Percentiles rank a stretch among this genome's conserved stretches.
Evolutionary conservation across 2,113 vertebrate species (phyloP).

Genomic region (Chascanopsetta lugubris): DNA sequence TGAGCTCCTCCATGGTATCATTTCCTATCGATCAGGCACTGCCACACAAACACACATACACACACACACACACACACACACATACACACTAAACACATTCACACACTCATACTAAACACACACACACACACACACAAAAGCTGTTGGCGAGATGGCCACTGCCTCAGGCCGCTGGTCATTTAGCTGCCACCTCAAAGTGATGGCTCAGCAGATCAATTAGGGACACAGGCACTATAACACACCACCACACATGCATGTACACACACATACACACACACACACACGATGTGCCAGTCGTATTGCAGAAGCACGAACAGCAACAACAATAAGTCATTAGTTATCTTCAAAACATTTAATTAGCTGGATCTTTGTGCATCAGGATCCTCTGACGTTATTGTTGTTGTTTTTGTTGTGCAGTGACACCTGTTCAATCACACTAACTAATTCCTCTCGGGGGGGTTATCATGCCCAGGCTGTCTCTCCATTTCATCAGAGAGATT

Average conservation of each 20-base stretch:
- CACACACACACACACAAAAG: slow-evolving; percentile 45
- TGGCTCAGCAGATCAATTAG: slow-evolving; percentile 71
- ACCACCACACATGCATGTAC: slow-evolving; percentile 17
- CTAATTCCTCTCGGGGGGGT: slow-evolving; percentile 40
- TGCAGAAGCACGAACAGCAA: slow-evolving; percentile 35
- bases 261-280: neutral
- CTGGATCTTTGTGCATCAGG: slow-evolving; percentile 4
- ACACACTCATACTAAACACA: slow-evolving; percentile 43
- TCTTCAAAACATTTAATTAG: slow-evolving; percentile 31
- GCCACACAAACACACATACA: slow-evolving; percentile 55
- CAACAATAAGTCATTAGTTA: slow-evolving; percentile 29
- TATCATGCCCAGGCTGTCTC: slow-evolving; percentile 12
- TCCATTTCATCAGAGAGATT: slow-evolving; percentile 17
- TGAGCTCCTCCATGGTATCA: slow-evolving; percentile 72
- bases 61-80: slow-evolving; percentile 31
- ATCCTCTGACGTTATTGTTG: slow-evolving; percentile 11
- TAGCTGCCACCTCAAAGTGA: slow-evolving; percentile 80
- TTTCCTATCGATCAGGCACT: slow-evolving; percentile 72
- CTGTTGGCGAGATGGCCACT: slow-evolving; percentile 59
- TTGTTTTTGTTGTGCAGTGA: slow-evolving; percentile 4
- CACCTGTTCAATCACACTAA: slow-evolving; percentile 22
- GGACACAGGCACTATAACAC: slow-evolving; percentile 57
- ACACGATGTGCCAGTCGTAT: slow-evolving; percentile 19
- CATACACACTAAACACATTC: slow-evolving; percentile 31
- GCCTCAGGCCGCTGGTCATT: slow-evolving; percentile 73